These are phyloP conservation scores for Leucophora obtusa DNA, from an alignment of 2,888 invertebrate species.

Conservation along the genomic window DNA sequence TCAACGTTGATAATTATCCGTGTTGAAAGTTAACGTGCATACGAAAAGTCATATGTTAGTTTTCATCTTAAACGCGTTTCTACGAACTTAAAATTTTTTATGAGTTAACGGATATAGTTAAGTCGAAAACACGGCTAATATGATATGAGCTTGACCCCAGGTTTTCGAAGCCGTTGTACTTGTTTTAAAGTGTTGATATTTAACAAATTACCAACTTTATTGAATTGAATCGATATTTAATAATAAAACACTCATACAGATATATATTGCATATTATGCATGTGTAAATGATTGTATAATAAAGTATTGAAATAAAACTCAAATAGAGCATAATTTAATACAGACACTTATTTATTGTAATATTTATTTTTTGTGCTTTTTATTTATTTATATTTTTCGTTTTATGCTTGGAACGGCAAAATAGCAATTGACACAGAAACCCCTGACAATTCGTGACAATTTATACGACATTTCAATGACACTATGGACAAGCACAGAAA, in stretches of 20 bases:
- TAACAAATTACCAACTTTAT: slow-evolving; percentile 48
- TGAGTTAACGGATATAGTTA: no score
- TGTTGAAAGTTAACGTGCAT: no score
- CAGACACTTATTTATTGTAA: slow-evolving; percentile 31
- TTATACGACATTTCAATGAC: slow-evolving; percentile 67
- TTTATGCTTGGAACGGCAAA: slow-evolving; percentile 18
- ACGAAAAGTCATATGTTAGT: no score
- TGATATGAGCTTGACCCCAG: slow-evolving; percentile 14
- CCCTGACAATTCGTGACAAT: slow-evolving; percentile 68
- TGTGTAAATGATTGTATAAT: neutral
- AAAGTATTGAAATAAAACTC: slow-evolving; percentile 37
- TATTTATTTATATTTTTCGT: neutral
- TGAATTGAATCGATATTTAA: slow-evolving; percentile 39
- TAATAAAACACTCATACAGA: neutral
- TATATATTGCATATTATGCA: neutral
- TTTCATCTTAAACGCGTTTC: no score
- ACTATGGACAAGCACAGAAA: slow-evolving; percentile 45
- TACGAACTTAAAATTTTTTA: no score
- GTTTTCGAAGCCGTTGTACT: neutral
- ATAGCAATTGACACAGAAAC: slow-evolving; percentile 65
- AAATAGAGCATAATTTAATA: slow-evolving; percentile 53
- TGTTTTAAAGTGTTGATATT: slow-evolving; percentile 38
- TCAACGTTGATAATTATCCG: no score
- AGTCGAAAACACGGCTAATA: no score
- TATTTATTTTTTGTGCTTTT: neutral